Evolutionary conservation across 64 coral and sea anemone species (phyloP).

Genomic region (Porites lutea): DNA sequence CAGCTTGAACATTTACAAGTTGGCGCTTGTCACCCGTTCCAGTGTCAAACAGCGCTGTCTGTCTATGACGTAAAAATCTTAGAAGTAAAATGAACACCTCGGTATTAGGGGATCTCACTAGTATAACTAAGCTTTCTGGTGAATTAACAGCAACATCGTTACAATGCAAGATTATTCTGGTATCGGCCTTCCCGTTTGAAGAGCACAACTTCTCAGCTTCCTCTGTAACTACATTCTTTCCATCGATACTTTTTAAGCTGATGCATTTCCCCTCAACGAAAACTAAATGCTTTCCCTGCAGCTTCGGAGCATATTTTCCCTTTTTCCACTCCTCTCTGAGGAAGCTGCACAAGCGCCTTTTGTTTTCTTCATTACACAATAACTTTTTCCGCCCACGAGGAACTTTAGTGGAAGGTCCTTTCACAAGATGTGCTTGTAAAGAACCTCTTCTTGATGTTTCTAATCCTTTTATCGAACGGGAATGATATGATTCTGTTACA

Average conservation of each 20-base stretch:
- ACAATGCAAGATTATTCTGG: no score
- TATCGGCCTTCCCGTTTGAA: no score
- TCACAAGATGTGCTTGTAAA: conserved; percentile 2
- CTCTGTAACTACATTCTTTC: no score
- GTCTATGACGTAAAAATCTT: neutral
- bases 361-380: no score
- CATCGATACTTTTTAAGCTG: no score
- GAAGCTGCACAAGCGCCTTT: no score
- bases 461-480: conserved; percentile 11
- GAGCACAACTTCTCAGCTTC: no score
- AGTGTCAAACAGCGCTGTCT: neutral
- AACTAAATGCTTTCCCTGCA: no score
- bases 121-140: neutral
- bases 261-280: no score
- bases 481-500: conserved; percentile 13
- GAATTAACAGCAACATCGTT: neutral
- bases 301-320: no score
- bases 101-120: neutral
- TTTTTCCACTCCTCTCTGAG: no score
- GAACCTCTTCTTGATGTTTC: neutral
- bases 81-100: neutral
- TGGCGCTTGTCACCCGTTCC: neutral
- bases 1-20: neutral
- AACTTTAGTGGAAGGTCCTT: neutral
- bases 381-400: no score